Base-by-base conservation (phyloP, 2,113 vertebrate species). In the Cyprinodon brontotheroides region DNA sequence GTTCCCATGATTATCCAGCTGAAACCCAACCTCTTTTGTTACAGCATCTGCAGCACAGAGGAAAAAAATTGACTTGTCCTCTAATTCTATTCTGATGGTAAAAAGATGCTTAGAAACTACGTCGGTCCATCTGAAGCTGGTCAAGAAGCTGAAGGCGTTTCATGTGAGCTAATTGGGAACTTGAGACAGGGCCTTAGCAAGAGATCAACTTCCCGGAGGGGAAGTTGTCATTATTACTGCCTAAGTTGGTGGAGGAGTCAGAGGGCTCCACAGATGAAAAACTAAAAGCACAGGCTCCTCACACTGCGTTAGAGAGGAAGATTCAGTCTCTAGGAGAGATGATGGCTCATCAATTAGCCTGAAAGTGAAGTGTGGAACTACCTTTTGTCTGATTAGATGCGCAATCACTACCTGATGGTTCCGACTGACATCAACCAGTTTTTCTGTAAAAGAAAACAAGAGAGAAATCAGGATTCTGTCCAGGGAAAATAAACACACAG, bases 101-200 rank as follows among this genome's bases (percentile, higher is more conserved):
- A 61, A 65, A 22, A 64, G 20, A 59, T 47, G 37, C 61, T 57
- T 74, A 78, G 61, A 48, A 72, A 63, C 57, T 14, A 11, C 59
- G 6, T 68, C 20, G 53, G 68, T 80, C 62, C 57, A 29, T 67
- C 47, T 53, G 64, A 67, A 48, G 71, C 72, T 37, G 40, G 71
- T 67, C 62, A 53, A 40, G 36, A 53, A 75, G 75, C 87, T 82
- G 68, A 59, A 14, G 71, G 38, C 69, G 48, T 63, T 80, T 15
- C 40, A 45, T 14, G 38, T 17, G 4, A 75, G 68, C 68, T 90
- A 89, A 90, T 87, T 87, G 85, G 86, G 60, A 86, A 71, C 57
- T 69, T 64, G 65, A 70, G 70, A 72, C 59, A 70, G 36, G 50
- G 78, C 62, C 75, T 75, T 73, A 61, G 81, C 3, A 1, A 82